Conservation (phyloP, 1,140 invertebrate species). For the Drosophila setifemur region DNA sequence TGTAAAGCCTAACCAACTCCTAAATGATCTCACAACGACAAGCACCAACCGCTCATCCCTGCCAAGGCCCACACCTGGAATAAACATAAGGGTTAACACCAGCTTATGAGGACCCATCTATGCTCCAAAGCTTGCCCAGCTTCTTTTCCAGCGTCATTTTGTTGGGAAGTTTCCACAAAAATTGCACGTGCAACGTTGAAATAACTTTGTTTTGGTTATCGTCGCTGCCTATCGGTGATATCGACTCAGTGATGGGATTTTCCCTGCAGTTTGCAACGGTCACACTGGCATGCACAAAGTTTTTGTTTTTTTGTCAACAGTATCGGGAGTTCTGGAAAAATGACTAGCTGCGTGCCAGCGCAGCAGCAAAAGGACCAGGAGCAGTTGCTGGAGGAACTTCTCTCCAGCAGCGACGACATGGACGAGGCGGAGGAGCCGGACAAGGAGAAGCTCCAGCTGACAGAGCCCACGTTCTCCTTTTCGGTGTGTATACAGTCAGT, state of each 20-base stretch:
- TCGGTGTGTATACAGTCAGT: slow-evolving; percentile 64
- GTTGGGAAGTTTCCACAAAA: slow-evolving; percentile 1
- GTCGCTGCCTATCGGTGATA: not conserved
- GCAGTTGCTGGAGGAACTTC: slow-evolving; percentile 61
- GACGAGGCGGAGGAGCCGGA: slow-evolving; percentile 47
- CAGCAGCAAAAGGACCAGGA: slow-evolving; percentile 72
- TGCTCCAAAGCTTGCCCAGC: slow-evolving; percentile 43
- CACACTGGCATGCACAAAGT: slow-evolving; percentile 24
- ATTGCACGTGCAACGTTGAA: slow-evolving; percentile 56
- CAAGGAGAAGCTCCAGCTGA: slow-evolving; percentile 46
- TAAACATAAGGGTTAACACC: not conserved
- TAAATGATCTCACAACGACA: too few relatives aligned
- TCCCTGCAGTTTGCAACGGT: not conserved
- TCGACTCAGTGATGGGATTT: not conserved
- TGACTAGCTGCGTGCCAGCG: slow-evolving; percentile 72
- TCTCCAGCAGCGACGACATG: slow-evolving; percentile 64
- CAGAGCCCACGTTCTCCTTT: slow-evolving; percentile 64
- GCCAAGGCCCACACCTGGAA: slow-evolving; percentile 82
- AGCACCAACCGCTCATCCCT: too few relatives aligned
- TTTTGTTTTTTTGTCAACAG: slow-evolving; percentile 39
- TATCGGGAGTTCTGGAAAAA: slow-evolving; percentile 37
- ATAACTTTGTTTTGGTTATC: slow-evolving; percentile 16
- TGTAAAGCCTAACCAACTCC: too few relatives aligned
- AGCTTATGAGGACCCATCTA: not conserved
- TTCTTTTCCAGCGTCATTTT: slow-evolving; percentile 79